Evolutionary conservation across 1,140 invertebrate genomes (phyloP).

Genomic region (Spodoptera litura): DNA sequence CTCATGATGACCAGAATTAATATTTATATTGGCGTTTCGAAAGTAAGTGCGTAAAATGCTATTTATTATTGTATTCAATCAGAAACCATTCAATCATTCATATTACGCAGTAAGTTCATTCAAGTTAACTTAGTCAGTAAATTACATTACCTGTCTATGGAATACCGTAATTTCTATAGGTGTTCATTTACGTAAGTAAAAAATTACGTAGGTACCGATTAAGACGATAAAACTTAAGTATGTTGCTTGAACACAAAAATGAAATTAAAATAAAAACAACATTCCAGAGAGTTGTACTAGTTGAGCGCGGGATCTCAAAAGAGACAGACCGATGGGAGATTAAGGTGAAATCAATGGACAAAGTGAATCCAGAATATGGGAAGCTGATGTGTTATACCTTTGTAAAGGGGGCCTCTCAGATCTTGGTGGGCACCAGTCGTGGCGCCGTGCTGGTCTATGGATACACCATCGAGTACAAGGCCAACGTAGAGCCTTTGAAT

Average conservation of each 20-base stretch:
- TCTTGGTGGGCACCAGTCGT: conserved; percentile 68
- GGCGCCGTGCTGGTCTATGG: conserved; percentile 73
- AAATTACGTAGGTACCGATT: too few relatives aligned
- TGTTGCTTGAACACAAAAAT: not conserved
- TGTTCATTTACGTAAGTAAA: too few relatives aligned
- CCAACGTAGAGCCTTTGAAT: conserved; percentile 52
- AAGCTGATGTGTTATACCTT: conserved; percentile 71
- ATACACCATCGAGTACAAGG: conserved; percentile 67
- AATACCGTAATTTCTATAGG: too few relatives aligned
- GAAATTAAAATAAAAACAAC: too few relatives aligned
- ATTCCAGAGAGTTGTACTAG: conserved; percentile 72
- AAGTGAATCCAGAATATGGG: conserved; percentile 65
- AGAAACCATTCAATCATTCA: too few relatives aligned
- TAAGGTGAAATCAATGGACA: conserved; percentile 61
- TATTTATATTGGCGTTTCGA: conserved; percentile 73
- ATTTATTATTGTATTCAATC: not conserved
- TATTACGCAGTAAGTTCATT: too few relatives aligned
- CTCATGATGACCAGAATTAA: conserved; percentile 71
- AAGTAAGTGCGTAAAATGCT: conserved; percentile 52
- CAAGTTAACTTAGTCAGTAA: too few relatives aligned
- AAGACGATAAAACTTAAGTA: not conserved
- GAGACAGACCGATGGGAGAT: conserved; percentile 73
- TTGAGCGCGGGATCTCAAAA: conserved; percentile 72
- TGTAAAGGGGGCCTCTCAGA: conserved; percentile 66
- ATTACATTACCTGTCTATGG: too few relatives aligned